Conservation (phyloP, 1,140 invertebrate genomes). For the Drosophila ironensis region DNA sequence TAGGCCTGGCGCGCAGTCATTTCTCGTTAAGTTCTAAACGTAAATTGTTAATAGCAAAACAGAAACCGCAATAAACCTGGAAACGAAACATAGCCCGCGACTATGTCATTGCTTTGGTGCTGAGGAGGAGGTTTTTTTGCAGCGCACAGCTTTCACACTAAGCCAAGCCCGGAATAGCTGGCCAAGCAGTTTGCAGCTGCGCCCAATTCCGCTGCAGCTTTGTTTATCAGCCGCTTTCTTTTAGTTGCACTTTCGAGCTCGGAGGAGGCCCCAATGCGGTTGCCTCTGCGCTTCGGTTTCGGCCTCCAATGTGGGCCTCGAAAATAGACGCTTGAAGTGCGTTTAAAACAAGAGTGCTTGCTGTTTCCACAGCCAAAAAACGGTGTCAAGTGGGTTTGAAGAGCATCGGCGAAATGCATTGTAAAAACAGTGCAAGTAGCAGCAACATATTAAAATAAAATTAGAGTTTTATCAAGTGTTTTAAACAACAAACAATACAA, state of each 20-base stretch:
- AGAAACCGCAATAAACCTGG: constrained; percentile 61
- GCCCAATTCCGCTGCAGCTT: constrained; percentile 36
- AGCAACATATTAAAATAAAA: too few relatives aligned
- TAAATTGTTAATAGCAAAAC: constrained; percentile 52
- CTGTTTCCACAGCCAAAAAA: too few relatives aligned
- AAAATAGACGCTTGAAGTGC: too few relatives aligned
- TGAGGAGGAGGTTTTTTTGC: constrained; percentile 40
- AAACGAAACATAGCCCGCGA: constrained; percentile 27
- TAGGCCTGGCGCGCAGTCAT: constrained; percentile 25
- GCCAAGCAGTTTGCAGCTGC: constrained; percentile 44
- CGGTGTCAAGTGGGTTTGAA: too few relatives aligned
- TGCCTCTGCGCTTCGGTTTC: not conserved
- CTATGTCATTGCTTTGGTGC: constrained; percentile 36
- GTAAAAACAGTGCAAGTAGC: too few relatives aligned
- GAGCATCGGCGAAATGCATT: too few relatives aligned
- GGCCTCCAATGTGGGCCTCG: not conserved
- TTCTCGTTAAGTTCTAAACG: constrained; percentile 52
- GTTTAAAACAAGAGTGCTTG: too few relatives aligned
- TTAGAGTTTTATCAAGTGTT: too few relatives aligned
- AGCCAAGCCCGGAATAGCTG: constrained; percentile 31
- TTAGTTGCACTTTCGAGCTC: constrained; percentile 46
- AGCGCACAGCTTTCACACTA: constrained; percentile 16
- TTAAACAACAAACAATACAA: too few relatives aligned
- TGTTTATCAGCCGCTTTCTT: constrained; percentile 45
- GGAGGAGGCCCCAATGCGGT: not conserved